Percentiles rank a stretch among this genome's conserved stretches.
These are phyloP conservation scores for Antennarius maculatus DNA, from an alignment of 2,797 vertebrate species.

Conservation along the genomic window DNA sequence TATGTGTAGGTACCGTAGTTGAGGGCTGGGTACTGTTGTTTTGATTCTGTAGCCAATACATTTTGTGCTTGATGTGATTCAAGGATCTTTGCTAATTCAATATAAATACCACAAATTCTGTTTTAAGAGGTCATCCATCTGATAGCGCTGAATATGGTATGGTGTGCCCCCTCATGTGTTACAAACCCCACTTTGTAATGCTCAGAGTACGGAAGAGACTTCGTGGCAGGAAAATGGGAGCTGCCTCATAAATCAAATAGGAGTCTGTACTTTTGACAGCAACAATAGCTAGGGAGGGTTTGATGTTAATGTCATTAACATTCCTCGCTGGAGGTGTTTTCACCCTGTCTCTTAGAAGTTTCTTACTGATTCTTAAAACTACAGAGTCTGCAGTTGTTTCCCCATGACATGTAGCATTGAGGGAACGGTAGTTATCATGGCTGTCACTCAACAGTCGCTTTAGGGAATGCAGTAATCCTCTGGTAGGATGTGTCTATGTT, in stretches of 20 bases:
- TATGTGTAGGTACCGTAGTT: slow-evolving; percentile 39
- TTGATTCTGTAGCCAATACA: slow-evolving; percentile 24
- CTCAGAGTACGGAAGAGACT: slow-evolving; percentile 42
- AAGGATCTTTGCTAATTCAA: slow-evolving; percentile 7
- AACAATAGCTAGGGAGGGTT: slow-evolving; percentile 64
- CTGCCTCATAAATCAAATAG: slow-evolving; percentile 70
- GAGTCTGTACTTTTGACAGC: slow-evolving; percentile 72
- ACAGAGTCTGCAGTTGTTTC: slow-evolving; percentile 38
- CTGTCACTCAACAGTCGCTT: slow-evolving; percentile 41
- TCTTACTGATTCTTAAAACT: slow-evolving; percentile 46
- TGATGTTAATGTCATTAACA: slow-evolving; percentile 78
- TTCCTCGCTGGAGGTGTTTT: slow-evolving; percentile 70
- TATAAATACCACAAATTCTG: neutral
- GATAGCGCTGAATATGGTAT: slow-evolving; percentile 6
- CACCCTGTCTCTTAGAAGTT: slow-evolving; percentile 41
- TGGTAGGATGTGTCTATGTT: slow-evolving; percentile 29
- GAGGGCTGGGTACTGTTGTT: slow-evolving; percentile 33
- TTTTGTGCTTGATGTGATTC: slow-evolving; percentile 13
- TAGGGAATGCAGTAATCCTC: slow-evolving; percentile 37
- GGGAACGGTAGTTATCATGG: slow-evolving; percentile 37
- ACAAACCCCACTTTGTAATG: slow-evolving; percentile 26
- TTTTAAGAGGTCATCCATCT: neutral
- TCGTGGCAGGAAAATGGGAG: slow-evolving; percentile 50
- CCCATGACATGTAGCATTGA: slow-evolving; percentile 34
- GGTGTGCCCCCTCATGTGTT: slow-evolving; percentile 12